phyloP scores from a whole-genome alignment of 2,888 invertebrate genomes.

The Stomorhina lunata region DNA sequence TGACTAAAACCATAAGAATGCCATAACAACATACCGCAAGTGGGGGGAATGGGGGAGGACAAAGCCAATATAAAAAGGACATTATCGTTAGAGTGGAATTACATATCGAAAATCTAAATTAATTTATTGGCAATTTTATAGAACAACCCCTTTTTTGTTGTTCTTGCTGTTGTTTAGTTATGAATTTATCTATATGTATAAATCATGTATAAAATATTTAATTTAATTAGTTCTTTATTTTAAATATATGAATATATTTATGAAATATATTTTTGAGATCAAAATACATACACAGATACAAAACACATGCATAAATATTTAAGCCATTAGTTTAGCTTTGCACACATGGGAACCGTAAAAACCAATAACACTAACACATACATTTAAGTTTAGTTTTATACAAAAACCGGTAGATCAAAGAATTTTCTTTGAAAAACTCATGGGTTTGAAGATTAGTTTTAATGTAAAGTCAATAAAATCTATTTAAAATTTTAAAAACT shows the following conservation, averaged over 20 bases:
- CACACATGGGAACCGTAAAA: neutral
- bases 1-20: neutral
- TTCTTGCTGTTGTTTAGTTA: too few species aligned
- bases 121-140: constrained; percentile 38
- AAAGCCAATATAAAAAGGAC: constrained; percentile 21
- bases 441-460: too few species aligned
- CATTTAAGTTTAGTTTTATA: too few species aligned
- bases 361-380: neutral
- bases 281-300: neutral
- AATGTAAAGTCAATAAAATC: too few species aligned
- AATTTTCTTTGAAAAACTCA: too few species aligned
- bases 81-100: neutral
- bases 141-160: constrained; percentile 48
- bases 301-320: too few species aligned
- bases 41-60: neutral
- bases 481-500: too few species aligned
- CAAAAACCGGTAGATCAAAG: too few species aligned
- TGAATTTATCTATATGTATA: constrained; percentile 50
- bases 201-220: constrained; percentile 60
- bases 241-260: neutral
- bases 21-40: constrained; percentile 29
- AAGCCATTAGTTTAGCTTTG: neutral
- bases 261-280: neutral
- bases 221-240: constrained; percentile 60
- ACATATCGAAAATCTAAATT: constrained; percentile 18